Percentiles rank a stretch among this genome's conserved stretches.
Conservation (phyloP, 2,113 vertebrate genomes). For the Ctenodactylus gundi region DNA sequence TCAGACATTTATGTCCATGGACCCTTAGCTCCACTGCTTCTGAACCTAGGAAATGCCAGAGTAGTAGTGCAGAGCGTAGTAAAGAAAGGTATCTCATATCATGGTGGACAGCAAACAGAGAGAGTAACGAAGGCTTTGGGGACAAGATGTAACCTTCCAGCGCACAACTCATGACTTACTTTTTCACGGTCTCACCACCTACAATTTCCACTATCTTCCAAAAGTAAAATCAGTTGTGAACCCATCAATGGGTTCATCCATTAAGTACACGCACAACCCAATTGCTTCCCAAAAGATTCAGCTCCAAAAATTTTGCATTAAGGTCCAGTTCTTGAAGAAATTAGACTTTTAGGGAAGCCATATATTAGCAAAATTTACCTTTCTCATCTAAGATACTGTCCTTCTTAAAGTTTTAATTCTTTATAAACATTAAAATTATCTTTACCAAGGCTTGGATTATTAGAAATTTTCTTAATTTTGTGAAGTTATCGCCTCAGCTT, state of each 20-base stretch:
- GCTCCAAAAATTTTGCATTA: neutral
- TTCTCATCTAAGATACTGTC: neutral
- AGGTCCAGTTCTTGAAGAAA: neutral
- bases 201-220: neutral
- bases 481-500: neutral
- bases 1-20: neutral
- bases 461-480: neutral
- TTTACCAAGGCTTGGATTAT: neutral
- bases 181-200: neutral
- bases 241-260: neutral
- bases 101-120: neutral
- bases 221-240: neutral
- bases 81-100: neutral
- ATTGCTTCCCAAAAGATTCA: neutral
- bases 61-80: neutral
- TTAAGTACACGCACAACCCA: neutral
- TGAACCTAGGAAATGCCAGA: neutral
- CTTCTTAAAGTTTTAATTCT: neutral
- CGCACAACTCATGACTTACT: neutral
- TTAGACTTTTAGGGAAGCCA: neutral
- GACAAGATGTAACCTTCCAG: neutral
- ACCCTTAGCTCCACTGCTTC: neutral
- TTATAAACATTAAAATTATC: neutral
- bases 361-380: neutral
- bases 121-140: neutral